These are phyloP conservation scores for Agapornis roseicollis DNA, from an alignment of 2,113 vertebrate species.

Conservation along the genomic window DNA sequence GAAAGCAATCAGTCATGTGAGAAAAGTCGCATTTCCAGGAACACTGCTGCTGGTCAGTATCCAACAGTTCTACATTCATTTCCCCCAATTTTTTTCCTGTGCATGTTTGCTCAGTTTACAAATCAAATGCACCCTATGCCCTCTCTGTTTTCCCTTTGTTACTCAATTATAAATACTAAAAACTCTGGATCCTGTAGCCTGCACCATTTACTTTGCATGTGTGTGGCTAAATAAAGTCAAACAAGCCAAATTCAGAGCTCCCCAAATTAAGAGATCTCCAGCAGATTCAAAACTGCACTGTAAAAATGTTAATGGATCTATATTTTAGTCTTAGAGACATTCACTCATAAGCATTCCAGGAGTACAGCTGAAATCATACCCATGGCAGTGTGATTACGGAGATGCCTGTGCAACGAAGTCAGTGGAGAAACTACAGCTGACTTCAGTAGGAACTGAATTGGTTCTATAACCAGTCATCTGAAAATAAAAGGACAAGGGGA, in stretches of 20 bases:
- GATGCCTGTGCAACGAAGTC: not conserved
- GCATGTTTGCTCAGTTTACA: not conserved
- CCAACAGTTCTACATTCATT: not conserved
- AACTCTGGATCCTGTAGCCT: not conserved
- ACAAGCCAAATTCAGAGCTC: not conserved
- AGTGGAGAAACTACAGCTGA: constrained; percentile 27
- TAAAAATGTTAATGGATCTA: not conserved
- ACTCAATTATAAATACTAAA: not conserved
- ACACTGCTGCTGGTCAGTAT: not conserved
- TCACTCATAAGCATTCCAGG: not conserved
- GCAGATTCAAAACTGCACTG: not conserved
- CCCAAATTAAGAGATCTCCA: not conserved
- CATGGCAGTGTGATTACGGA: not conserved
- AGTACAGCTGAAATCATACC: not conserved
- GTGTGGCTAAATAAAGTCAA: not conserved
- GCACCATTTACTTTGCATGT: not conserved
- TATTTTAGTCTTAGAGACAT: not conserved
- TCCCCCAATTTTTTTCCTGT: not conserved
- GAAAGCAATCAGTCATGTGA: not conserved
- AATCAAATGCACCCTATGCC: not conserved
- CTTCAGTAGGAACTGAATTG: not conserved
- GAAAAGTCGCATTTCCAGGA: not conserved
- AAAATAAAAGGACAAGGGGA: not conserved
- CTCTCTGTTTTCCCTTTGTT: not conserved
- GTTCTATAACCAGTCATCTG: not conserved